Evolutionary conservation across 1,140 invertebrate species (phyloP), one percentile per base, ranked within the genome.

Genomic region (Drosophila tropicalis): DNA sequence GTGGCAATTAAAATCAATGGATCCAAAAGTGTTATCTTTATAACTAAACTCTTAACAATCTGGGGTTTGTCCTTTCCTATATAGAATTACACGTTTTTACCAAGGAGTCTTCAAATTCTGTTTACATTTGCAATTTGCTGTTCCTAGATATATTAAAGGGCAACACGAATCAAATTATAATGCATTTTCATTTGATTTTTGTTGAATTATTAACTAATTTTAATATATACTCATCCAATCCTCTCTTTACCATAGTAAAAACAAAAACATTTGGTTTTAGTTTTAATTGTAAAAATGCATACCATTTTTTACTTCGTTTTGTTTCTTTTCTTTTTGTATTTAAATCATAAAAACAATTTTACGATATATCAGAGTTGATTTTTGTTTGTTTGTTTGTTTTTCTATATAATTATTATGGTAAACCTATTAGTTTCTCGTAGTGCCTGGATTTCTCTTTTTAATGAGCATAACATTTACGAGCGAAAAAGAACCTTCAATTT

Each of bases 311-410:
- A 69, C 72, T 36, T 76, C 40, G 67, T 79, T 72, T 54, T 19
- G 76, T 81, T 73, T 51, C 57, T 78, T 67, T 79, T 74, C 57
- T 69, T 78, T 84, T 86, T 87, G 76, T 87, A 86, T 87, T 86
- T 86, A 86, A 87, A 87, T 89, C 84, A 87, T 87, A 87, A 87
- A 87, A 87, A 87, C 83, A 87, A 89, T 80, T 86, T 89, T 87
- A 87, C 76, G 83, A 87, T 80, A 68, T 72, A 82, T 86, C 82
- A 67, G 70, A 86, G 67, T 82, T 82, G 71, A 70, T 66, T 54
- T 39, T 64, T 71, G 56, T 41, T 67, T 56, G 22, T 41, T 67
- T 56, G 22, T 32, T 67, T 68, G 44, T 25, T 80, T 80, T 80
- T 66, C 61, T 68, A 66, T 85, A 87, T 77, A 81, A 67, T 58